Evolutionary conservation across 2,797 vertebrate species (phyloP), one percentile per base, ranked within the genome.

Genomic region (Podarcis lilfordi): DNA sequence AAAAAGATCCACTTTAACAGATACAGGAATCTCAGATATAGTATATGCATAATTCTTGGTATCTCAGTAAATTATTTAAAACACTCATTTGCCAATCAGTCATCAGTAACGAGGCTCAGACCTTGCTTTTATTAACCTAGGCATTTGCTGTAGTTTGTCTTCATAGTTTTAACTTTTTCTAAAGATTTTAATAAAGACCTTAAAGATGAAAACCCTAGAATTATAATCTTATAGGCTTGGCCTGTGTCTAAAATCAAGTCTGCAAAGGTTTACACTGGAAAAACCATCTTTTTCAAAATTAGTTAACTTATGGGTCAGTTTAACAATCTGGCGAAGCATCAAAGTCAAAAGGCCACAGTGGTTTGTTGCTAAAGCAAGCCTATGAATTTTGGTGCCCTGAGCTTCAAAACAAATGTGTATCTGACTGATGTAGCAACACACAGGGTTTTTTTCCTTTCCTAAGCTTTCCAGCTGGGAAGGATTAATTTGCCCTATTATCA

Each of bases 291-390:
- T 89, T 87, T 72, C 43, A 40, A 80, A 85, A 88, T 2, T 78
- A 0, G 0, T 11, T 40, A 29, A 15, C 23, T 84, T 6, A 13
- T 7, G 50, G 78, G 50, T 71, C 69, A 77, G 50, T 3, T 69
- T 1, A 29, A 79, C 69, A 81, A 84, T 79, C 68, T 92, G 91
- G 89, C 92, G 90, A 88, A 83, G 40, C 55, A 86, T 86, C 78
- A 83, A 82, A 86, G 86, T 84, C 75, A 88, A 81, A n/a, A 40
- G 55, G 17, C 80, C 4, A 8, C 75, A 68, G 25, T 55, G 13
- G 55, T 69, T 90, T 85, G 69, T 86, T 25, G 17, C 61, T 43
- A 85, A 69, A 59, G 21, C 21, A 37, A 55, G 69, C 32, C 69
- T 35, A 11, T 45, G 75, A 43, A 75, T 85, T 68, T 23, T 19